phyloP scores from a whole-genome alignment of 2,797 vertebrate genomes.

The Notolepis coatsorum region DNA sequence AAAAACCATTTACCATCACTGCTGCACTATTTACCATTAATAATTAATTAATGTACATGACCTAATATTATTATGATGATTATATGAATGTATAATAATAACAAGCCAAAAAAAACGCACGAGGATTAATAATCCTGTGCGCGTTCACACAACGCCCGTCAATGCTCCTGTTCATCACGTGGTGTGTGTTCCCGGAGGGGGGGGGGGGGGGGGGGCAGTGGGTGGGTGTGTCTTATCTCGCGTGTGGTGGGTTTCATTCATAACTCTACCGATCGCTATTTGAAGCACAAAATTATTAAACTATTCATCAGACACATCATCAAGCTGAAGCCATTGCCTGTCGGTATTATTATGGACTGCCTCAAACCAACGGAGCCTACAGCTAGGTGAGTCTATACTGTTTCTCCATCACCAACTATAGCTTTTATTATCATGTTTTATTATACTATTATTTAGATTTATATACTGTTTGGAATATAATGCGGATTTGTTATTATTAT shows the following conservation, averaged over 20 bases:
- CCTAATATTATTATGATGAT: no score
- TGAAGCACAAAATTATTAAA: constrained; percentile 67
- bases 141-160: constrained; percentile 32
- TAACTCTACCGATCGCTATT: constrained; percentile 72
- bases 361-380: constrained; percentile 20
- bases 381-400: no score
- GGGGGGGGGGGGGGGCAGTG: constrained; percentile 72
- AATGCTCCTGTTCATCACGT: constrained; percentile 68
- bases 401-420: no score
- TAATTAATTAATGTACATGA: no score
- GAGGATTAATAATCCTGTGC: constrained; percentile 42
- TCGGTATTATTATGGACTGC: constrained; percentile 35
- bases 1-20: no score
- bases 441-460: constrained; percentile 46
- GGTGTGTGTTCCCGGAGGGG: no score
- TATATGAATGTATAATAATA: no score
- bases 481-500: no score
- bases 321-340: constrained; percentile 37
- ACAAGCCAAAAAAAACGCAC: constrained; percentile 47
- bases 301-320: constrained; percentile 69
- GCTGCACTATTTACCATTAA: no score
- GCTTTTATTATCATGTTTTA: no score
- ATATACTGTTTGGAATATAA: constrained; percentile 41
- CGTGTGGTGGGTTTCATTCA: constrained; percentile 80
- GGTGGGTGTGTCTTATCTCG: constrained; percentile 77